Conservation (phyloP, 1,140 invertebrate genomes). For the Bicyclus anynana region DNA sequence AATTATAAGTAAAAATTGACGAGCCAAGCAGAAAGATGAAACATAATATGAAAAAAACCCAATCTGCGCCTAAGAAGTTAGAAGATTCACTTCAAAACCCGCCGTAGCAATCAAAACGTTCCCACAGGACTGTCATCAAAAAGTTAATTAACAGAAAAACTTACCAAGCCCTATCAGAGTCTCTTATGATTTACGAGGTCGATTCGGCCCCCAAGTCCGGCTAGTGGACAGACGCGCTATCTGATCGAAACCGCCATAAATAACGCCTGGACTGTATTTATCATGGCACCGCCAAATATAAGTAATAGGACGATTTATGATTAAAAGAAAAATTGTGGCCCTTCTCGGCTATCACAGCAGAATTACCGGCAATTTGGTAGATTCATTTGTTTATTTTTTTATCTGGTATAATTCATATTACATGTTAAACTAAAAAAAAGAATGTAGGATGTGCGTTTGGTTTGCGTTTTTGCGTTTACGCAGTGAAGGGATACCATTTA, state of each 20-base stretch:
- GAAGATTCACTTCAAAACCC: too few species aligned
- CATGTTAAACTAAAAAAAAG: too few species aligned
- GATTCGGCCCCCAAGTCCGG: constrained; percentile 54
- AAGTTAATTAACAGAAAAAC: constrained; percentile 41
- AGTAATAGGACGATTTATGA: constrained; percentile 57
- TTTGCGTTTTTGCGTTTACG: too few species aligned
- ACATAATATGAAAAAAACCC: too few species aligned
- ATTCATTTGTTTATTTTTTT: background rate
- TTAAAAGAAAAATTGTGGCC: constrained; percentile 26
- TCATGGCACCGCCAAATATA: constrained; percentile 51
- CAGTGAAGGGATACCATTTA: too few species aligned
- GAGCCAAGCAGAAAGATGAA: too few species aligned
- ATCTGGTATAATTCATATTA: too few species aligned
- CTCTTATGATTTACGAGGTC: constrained; percentile 57
- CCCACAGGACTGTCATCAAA: constrained; percentile 9
- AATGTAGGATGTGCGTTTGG: too few species aligned
- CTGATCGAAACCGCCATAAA: constrained; percentile 67
- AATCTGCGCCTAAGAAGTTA: background rate
- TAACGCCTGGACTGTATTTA: constrained; percentile 64
- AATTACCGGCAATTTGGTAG: background rate
- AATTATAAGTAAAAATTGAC: too few species aligned
- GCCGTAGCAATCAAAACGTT: background rate
- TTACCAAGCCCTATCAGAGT: constrained; percentile 39
- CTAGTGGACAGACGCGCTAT: constrained; percentile 63
- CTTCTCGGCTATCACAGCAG: constrained; percentile 7